Evolutionary conservation across 2,797 vertebrate species (phyloP).

Genomic region (Lemur catta): DNA sequence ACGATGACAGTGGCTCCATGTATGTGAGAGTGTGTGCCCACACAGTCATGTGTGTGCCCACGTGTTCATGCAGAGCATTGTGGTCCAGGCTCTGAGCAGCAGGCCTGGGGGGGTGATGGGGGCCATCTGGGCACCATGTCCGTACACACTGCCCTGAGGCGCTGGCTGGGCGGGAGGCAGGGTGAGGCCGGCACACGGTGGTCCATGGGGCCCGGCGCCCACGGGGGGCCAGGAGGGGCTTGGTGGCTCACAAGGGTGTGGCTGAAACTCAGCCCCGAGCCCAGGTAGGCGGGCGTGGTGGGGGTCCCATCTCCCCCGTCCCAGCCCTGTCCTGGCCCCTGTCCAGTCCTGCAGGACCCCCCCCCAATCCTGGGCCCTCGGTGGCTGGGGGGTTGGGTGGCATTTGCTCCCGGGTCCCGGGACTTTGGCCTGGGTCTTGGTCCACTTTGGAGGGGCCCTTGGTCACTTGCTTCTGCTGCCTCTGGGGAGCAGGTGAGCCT

Average conservation of each 20-base stretch:
- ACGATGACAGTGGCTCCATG: no score
- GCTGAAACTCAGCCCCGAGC: background rate
- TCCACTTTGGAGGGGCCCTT: background rate
- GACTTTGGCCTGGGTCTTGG: no score
- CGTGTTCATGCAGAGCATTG: background rate
- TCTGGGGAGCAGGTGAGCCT: background rate
- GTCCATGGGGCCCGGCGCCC: no score
- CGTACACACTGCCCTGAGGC: rapidly evolving
- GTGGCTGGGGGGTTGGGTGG: background rate
- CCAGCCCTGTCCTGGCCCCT: background rate
- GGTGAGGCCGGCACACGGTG: no score
- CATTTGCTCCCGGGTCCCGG: background rate
- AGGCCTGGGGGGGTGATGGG: background rate
- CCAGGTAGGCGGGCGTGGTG: background rate
- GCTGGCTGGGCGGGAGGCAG: background rate
- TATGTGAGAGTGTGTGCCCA: background rate
- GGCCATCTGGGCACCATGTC: background rate
- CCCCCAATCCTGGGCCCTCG: background rate
- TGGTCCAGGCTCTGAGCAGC: background rate
- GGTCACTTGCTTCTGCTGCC: rapidly evolving
- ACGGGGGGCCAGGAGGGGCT: background rate
- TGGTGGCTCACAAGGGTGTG: background rate
- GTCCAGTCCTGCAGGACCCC: background rate
- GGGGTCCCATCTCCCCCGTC: no score
- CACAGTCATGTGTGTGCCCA: no score